Base-by-base conservation (phyloP, 2,888 invertebrate species). In the Megalurothrips usitatus region DNA sequence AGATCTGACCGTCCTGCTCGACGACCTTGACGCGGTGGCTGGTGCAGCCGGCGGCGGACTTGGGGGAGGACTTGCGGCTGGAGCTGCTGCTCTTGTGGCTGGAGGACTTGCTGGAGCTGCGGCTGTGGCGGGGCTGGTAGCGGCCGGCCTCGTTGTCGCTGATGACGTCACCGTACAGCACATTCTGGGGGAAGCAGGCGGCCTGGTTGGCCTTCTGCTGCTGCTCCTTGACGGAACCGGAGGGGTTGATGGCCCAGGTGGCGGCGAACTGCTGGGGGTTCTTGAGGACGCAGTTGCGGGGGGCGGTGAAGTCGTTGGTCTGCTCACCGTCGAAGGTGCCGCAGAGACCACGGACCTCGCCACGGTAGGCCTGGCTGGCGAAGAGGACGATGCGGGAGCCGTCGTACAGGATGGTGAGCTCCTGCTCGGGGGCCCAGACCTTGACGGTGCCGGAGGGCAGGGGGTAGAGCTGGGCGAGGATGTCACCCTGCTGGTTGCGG, bases 271-370 rank as follows among this genome's bases (percentile, higher is more conserved):
- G 86, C 68, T 89, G 87, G 0, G 90, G 86, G 34, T 89, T 87
- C 83, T 89, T 88, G 3, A 91, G 86, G 48, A 91, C 84, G 84
- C 90, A 89, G 81, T 91, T 90, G 81, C 88, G 85, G 0, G 93
- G 92, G 1, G 90, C 89, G 19, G 87, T 86, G 85, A 91, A 91
- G 84, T 93, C 93, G 82, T 91, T 89, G 79, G 87, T 86, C n/a
- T 87, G 84, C 78, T 92, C 90, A 14, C 90, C 90, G 83, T 89
- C 90, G 89, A 90, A 91, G 84, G 89, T 89, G 17, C 93, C 94
- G 85, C 93, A 93, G 68, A 94, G 88, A 82, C 94, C 94, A 82
- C 90, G 88, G 48, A 91, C 87, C 79, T 89, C 87, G 83, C 89
- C 89, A 58, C 91, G 89, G 86, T 91, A 90, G 58, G 88, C 85